A percentile compares a stretch with the other conserved stretches of the same genome.
Conservation (phyloP, 2,797 vertebrate genomes). For the Crenuchus spilurus region DNA sequence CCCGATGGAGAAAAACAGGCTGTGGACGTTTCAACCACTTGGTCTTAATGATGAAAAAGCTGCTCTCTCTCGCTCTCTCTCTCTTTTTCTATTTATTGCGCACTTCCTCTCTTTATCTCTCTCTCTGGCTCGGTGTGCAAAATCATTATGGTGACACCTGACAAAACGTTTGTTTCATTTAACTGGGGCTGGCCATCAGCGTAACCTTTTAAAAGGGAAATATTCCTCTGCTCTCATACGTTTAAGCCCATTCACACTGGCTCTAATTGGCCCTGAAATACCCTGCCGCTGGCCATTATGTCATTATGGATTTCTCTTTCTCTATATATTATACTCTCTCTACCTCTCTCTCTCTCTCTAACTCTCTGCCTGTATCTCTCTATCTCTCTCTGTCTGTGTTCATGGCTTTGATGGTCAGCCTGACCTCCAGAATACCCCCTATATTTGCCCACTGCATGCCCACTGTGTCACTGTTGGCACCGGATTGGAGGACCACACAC, state of each 20-base stretch:
- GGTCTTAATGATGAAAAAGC: not conserved
- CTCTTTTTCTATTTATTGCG: not conserved
- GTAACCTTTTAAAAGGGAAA: slow-evolving; percentile 16
- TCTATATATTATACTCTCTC: slow-evolving; percentile 9
- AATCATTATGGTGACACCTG: slow-evolving; percentile 16
- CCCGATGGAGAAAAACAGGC: not conserved
- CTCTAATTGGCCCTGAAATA: slow-evolving; percentile 15
- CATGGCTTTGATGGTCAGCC: slow-evolving; percentile 39
- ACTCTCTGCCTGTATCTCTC: slow-evolving; percentile 17
- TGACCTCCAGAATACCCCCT: slow-evolving; percentile 32
- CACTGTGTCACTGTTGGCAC: not conserved
- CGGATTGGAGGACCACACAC: not conserved
- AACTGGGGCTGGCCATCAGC: slow-evolving; percentile 1
- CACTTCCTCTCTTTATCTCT: not conserved
- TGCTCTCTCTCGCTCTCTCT: not conserved
- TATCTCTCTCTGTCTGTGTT: slow-evolving; percentile 25
- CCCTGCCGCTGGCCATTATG: slow-evolving; percentile 7
- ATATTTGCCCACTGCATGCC: not conserved
- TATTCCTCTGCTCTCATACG: not conserved
- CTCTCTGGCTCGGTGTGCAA: not conserved
- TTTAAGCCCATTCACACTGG: slow-evolving; percentile 10
- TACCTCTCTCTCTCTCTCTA: slow-evolving; percentile 15
- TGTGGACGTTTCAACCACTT: not conserved
- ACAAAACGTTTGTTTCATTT: slow-evolving; percentile 26
- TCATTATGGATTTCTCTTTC: slow-evolving; percentile 18